A percentile compares a stretch with the other conserved stretches of the same genome.
phyloP scores from a whole-genome alignment of 2,797 vertebrate species.

The Rachycentron canadum region DNA sequence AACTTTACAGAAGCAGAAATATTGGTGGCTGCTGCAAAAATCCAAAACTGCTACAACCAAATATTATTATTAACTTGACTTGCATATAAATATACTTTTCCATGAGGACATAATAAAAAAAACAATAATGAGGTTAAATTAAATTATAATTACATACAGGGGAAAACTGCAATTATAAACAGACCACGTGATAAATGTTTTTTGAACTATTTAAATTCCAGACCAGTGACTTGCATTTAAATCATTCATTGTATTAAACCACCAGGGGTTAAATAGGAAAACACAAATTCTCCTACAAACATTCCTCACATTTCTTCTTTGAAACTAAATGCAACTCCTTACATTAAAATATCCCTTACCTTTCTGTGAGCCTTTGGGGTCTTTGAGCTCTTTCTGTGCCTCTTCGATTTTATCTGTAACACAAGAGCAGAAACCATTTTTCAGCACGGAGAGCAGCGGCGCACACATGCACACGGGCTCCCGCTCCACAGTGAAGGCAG shows the following conservation, averaged over 20 bases:
- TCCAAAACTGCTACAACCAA: neutral
- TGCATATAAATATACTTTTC: neutral
- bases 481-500: slow-evolving; percentile 29
- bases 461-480: neutral
- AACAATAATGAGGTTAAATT: neutral
- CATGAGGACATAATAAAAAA: neutral
- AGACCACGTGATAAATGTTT: neutral
- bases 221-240: neutral
- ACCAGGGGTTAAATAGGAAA: neutral
- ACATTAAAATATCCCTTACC: slow-evolving; percentile 82
- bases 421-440: slow-evolving; percentile 72
- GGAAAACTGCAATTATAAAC: neutral
- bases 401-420: slow-evolving; percentile 98
- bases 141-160: neutral
- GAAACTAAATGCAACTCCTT: neutral
- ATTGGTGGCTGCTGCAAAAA: neutral
- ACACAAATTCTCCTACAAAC: neutral
- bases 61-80: neutral
- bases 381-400: slow-evolving; percentile 97
- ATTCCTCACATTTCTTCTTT: neutral
- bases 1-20: slow-evolving; percentile 1
- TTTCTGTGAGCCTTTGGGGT: slow-evolving; percentile 92
- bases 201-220: neutral
- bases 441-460: slow-evolving; percentile 22
- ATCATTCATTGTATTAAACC: neutral